Evolutionary conservation across 1,140 invertebrate species (phyloP), one percentile per base, ranked within the genome.

Genomic region (Nomia melanderi): DNA sequence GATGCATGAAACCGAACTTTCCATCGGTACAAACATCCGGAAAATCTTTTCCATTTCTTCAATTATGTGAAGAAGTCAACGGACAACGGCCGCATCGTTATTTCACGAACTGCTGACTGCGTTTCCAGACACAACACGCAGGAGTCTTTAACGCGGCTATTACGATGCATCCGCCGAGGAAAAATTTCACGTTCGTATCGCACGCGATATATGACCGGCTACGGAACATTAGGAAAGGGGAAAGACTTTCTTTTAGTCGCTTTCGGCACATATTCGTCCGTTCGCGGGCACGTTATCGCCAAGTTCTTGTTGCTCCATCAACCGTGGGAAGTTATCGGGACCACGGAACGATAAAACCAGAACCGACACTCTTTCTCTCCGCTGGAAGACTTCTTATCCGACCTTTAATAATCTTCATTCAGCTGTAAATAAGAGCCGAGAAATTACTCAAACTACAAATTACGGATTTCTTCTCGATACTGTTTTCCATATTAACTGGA

Each of bases 101-200:
- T 20, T 57, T 31, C 54, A 17, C 27, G 54, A 29, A 2, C 14
- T 27, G 8, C 5, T 12, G 54, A 17, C 20, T 67, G 6, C 33
- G 25, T 54, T 36, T 67, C 31, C 50, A 36, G 27, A 54, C 14
- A 31, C n/a, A 54, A 54, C 65, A 47, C 29, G 65, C 50, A 31
- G 27, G 12, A 57, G 25, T 54, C 27, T 54, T 23, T 4, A 39
- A 69, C 65, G 64, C 47, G n/a, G 23, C 20, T 59, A 23, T 29
- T 31, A 29, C 33, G 33, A 31, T 31, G 39, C 12, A 71, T 54
- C 23, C 14, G 23, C 4, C 9, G 25, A 47, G 25, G n/a, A 62
- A 62, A 62, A 59, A 59, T 71, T 71, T 71, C 33, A 59, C 56
- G 17, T 71, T 60, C n/a, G 31, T 23, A 59, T 47, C n/a, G 67